Conservation (phyloP, 2,888 invertebrate species). For the Auanema sp. region DNA sequence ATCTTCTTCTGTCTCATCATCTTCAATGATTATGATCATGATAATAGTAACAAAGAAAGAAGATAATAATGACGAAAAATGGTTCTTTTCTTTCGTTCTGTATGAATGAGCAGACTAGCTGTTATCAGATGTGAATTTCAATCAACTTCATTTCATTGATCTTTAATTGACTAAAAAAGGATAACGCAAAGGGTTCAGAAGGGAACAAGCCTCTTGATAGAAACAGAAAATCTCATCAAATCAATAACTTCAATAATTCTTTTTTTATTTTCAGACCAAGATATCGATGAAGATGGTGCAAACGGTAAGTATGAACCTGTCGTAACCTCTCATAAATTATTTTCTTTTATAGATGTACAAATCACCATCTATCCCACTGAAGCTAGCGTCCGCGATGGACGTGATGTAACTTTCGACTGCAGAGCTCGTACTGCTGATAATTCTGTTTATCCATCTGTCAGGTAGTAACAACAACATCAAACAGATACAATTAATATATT, state of each 20-base stretch:
- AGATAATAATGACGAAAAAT: no score
- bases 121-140: no score
- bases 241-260: no score
- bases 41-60: no score
- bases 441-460: slow-evolving; percentile 48
- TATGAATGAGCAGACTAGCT: no score
- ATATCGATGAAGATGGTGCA: slow-evolving; percentile 37
- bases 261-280: slow-evolving; percentile 34
- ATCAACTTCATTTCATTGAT: no score
- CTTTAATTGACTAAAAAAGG: no score
- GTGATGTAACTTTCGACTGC: slow-evolving; percentile 61
- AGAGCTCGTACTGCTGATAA: slow-evolving; percentile 58
- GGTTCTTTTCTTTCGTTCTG: no score
- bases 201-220: background rate
- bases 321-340: background rate
- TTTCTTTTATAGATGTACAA: slow-evolving; percentile 50
- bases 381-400: slow-evolving; percentile 56
- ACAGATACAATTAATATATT: no score
- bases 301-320: slow-evolving; percentile 12
- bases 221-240: background rate
- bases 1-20: background rate
- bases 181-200: background rate
- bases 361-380: slow-evolving; percentile 62
- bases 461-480: slow-evolving; percentile 23
- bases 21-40: background rate